A percentile compares a stretch with the other conserved stretches of the same genome.
Evolutionary conservation across 1,140 invertebrate genomes (phyloP).

Genomic region (Orius insidiosus): DNA sequence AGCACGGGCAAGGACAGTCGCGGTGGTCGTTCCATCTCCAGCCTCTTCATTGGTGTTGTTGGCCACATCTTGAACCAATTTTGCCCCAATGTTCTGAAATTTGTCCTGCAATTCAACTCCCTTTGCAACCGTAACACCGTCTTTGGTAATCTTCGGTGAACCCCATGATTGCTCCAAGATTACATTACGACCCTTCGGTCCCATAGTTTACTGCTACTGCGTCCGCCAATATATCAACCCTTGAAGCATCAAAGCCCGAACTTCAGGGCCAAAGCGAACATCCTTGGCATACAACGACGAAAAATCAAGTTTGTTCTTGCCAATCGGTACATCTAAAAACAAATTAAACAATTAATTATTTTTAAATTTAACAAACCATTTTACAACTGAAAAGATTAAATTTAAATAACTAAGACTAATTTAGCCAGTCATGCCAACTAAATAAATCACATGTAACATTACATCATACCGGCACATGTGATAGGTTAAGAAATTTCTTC

Average conservation of each 20-base stretch:
- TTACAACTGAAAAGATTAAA: no score
- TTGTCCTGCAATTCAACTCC: conserved; percentile 96
- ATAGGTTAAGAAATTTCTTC: no score
- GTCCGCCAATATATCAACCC: conserved; percentile 97
- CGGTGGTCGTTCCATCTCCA: conserved; percentile 97
- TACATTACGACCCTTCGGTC: conserved; percentile 98
- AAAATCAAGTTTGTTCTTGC: conserved; percentile 18
- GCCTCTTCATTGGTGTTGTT: conserved; percentile 99
- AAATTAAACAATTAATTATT: no score
- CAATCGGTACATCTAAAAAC: no score
- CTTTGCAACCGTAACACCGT: conserved; percentile 99
- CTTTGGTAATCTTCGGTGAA: conserved; percentile 98
- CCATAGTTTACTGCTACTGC: conserved; percentile 99
- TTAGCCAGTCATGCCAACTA: no score
- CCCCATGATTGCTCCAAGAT: conserved; percentile 99
- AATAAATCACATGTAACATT: no score
- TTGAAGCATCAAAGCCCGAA: conserved; percentile 88
- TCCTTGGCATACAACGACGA: conserved; percentile 75
- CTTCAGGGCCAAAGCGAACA: conserved; percentile 93
- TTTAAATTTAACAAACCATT: no score
- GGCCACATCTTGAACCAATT: conserved; percentile 98
- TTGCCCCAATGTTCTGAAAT: conserved; percentile 98
- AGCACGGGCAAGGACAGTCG: conserved; percentile 87
- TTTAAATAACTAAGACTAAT: no score
- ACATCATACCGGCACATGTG: no score